Evolutionary conservation across 2,797 vertebrate genomes (phyloP).

Genomic region (Eospalax fontanierii): DNA sequence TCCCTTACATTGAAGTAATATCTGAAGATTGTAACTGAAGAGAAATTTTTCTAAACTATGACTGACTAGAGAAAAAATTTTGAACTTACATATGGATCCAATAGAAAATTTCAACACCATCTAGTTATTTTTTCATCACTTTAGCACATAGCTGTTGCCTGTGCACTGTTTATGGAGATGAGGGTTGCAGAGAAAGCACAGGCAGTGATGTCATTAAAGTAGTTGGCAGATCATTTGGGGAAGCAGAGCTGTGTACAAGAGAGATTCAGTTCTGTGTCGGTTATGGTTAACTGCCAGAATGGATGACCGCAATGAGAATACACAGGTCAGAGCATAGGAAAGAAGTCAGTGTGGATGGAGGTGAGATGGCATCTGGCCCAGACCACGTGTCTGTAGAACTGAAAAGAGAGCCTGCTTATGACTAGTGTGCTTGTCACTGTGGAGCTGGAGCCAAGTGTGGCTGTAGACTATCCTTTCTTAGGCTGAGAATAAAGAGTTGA

Average conservation of each 20-base stretch:
- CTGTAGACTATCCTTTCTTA: constrained; percentile 49
- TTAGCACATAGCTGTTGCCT: constrained; percentile 35
- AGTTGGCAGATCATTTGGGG: background rate
- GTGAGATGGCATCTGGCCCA: background rate
- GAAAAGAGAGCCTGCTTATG: background rate
- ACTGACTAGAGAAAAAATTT: constrained; percentile 6
- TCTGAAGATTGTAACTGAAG: constrained; percentile 55
- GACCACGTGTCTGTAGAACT: background rate
- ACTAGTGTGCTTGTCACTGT: background rate
- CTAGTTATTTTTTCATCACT: constrained; percentile 48
- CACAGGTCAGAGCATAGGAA: background rate
- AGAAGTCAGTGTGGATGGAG: background rate
- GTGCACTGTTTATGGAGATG: background rate
- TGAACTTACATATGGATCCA: background rate
- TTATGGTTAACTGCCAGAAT: background rate
- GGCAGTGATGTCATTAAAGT: background rate
- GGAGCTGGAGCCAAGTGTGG: background rate
- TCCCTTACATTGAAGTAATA: background rate
- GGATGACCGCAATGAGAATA: background rate
- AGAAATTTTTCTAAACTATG: constrained; percentile 28
- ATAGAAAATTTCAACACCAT: background rate
- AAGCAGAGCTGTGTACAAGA: background rate
- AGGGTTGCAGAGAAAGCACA: background rate
- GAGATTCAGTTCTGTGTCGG: background rate
- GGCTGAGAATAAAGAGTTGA: constrained; percentile 75